phyloP scores from a whole-genome alignment of 2,113 vertebrate genomes.

The Odobenus rosmarus region DNA sequence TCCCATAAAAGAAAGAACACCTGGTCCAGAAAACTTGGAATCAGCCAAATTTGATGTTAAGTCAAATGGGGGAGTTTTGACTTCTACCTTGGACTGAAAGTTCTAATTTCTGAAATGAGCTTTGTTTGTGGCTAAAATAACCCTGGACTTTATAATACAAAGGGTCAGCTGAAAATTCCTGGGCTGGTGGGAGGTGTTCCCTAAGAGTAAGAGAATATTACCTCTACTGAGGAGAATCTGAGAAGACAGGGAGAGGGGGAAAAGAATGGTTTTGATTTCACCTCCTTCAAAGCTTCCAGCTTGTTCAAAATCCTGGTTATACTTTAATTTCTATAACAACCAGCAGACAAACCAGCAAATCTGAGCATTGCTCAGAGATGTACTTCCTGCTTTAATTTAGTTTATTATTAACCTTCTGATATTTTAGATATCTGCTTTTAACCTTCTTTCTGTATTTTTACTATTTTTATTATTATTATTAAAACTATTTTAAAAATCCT shows the following conservation, averaged over 20 bases:
- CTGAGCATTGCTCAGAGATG: not conserved
- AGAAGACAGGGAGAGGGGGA: not conserved
- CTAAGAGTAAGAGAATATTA: not conserved
- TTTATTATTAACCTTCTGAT: not conserved
- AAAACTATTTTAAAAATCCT: not conserved
- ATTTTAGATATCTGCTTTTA: not conserved
- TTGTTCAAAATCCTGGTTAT: not conserved
- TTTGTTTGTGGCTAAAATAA: not conserved
- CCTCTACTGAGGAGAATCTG: not conserved
- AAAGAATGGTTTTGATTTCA: not conserved
- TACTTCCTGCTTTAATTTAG: not conserved
- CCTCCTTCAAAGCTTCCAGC: not conserved
- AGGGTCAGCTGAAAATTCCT: not conserved
- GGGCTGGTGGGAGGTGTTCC: not conserved
- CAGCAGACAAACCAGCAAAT: not conserved
- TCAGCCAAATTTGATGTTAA: not conserved
- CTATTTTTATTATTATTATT: not conserved
- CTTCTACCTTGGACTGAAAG: not conserved
- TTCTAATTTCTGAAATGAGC: not conserved
- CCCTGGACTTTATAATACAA: not conserved
- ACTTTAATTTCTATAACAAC: not conserved
- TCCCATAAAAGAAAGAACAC: not conserved
- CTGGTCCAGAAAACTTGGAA: not conserved
- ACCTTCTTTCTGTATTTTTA: not conserved
- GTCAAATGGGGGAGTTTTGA: not conserved